Base-by-base conservation (phyloP, 2,113 vertebrate genomes). In the Labeo catla region DNA sequence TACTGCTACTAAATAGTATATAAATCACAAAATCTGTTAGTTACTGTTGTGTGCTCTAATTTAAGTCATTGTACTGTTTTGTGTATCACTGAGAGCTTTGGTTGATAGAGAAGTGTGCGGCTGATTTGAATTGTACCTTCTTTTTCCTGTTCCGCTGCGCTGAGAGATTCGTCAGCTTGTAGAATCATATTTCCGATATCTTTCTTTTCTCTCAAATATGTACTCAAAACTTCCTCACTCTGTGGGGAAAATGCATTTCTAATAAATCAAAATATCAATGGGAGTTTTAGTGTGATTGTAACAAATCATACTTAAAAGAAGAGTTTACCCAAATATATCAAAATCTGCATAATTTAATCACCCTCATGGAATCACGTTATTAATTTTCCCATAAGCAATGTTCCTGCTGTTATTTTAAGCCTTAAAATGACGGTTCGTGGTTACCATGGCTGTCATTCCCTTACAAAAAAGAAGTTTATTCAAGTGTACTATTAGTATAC, bases 221-320 rank as follows among this genome's bases (percentile, higher is more conserved):
- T n/a, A 36, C 66, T 76, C 59, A 90, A 79, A n/a, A 86, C 86
- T 61, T 90, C 85, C 36, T 90, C 88, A 57, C 78, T 76, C 90
- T 90, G 57, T 36, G 54, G 1, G 16, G 83, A 76, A 61, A 39
- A 72, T 2, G 85, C 3, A 61, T 59, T 79, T 28, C 1, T 50
- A 76, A 76, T 72, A 1, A 72, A 21, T 72, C 2, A 72, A 72
- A 72, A 45, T 45, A 21, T 72, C 28, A 77, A 11, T 21, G 8
- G 36, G 19, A 2, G 54, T 59, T n/a, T 61, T 43, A 10, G 13
- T 61, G 11, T 43, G 54, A 61, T 78, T 57, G 28, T 16, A 72
- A 73, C 68, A 72, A 45, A 72, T 72, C 19, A 45, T 45, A 21
- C 4, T 45, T 43, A 21, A 54, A 77, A 2, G 2, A 13, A 19